These are phyloP conservation scores for Euura saliciscinereae DNA, from an alignment of 1,140 invertebrate genomes.

Conservation along the genomic window DNA sequence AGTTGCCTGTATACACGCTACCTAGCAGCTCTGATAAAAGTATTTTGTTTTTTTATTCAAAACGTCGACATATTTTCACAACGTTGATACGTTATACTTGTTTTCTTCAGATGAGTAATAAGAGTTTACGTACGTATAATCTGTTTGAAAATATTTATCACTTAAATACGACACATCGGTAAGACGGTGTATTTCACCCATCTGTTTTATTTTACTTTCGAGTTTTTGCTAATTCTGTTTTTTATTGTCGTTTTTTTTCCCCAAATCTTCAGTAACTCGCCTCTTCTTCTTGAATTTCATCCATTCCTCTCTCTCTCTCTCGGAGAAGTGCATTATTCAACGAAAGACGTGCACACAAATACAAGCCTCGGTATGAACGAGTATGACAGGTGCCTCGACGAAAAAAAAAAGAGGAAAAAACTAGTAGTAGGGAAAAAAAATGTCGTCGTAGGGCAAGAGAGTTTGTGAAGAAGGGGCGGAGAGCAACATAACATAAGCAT, in stretches of 20 bases:
- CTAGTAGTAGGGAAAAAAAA: slow-evolving; percentile 18
- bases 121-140: too few relatives aligned
- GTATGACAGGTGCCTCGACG: slow-evolving; percentile 51
- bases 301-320: not conserved
- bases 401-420: slow-evolving; percentile 20
- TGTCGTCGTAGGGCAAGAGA: slow-evolving; percentile 21
- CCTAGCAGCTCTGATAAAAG: too few relatives aligned
- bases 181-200: too few relatives aligned
- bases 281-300: not conserved
- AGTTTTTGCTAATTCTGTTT: not conserved
- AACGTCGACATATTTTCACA: too few relatives aligned
- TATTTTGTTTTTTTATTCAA: too few relatives aligned
- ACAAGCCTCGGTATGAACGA: slow-evolving; percentile 37
- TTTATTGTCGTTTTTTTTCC: not conserved
- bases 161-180: too few relatives aligned
- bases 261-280: not conserved
- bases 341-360: slow-evolving; percentile 4
- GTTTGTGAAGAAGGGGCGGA: slow-evolving; percentile 10
- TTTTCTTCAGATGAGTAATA: too few relatives aligned
- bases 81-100: too few relatives aligned
- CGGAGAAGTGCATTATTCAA: not conserved
- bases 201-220: too few relatives aligned
- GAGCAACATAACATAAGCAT: slow-evolving; percentile 47
- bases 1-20: too few relatives aligned
- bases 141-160: too few relatives aligned